A percentile compares a stretch with the other conserved stretches of the same genome.
These are phyloP conservation scores for Muschampia plurimacula DNA, from an alignment of 2,888 invertebrate species.

Conservation along the genomic window DNA sequence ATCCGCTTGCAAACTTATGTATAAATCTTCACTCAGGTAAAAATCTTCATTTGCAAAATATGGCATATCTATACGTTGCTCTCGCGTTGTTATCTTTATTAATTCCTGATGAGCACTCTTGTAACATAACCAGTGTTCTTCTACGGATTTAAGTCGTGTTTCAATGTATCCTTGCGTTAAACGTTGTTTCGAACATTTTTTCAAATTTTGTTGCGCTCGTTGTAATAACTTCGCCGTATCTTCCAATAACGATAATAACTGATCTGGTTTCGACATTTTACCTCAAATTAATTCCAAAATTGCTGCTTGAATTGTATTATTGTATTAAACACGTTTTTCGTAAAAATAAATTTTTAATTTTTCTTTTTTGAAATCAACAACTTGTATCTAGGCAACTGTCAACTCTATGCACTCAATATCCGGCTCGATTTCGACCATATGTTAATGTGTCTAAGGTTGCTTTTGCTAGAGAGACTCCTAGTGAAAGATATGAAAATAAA, in stretches of 20 bases:
- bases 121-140: slow-evolving; percentile 4
- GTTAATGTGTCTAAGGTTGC: not conserved
- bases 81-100: slow-evolving; percentile 8
- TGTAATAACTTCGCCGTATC: slow-evolving; percentile 7
- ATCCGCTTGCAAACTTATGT: not conserved
- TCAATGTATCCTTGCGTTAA: slow-evolving; percentile 1
- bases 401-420: not conserved
- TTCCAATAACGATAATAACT: slow-evolving; percentile 4
- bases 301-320: slow-evolving; percentile 1
- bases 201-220: not conserved
- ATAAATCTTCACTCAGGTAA: not conserved
- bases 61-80: slow-evolving; percentile 2
- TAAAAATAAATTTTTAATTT: not conserved
- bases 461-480: too few species aligned
- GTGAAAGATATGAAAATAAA: too few species aligned
- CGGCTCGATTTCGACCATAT: not conserved
- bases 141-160: not conserved
- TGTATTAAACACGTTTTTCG: not conserved
- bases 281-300: not conserved
- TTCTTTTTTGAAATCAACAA: not conserved
- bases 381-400: not conserved
- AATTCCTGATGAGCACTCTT: slow-evolving; percentile 7
- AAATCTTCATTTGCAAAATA: slow-evolving; percentile 18
- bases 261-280: slow-evolving; percentile 1
- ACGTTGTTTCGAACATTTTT: slow-evolving; percentile 11